Conservation (phyloP, 2,797 vertebrate species). For the Etheostoma perlongum region DNA sequence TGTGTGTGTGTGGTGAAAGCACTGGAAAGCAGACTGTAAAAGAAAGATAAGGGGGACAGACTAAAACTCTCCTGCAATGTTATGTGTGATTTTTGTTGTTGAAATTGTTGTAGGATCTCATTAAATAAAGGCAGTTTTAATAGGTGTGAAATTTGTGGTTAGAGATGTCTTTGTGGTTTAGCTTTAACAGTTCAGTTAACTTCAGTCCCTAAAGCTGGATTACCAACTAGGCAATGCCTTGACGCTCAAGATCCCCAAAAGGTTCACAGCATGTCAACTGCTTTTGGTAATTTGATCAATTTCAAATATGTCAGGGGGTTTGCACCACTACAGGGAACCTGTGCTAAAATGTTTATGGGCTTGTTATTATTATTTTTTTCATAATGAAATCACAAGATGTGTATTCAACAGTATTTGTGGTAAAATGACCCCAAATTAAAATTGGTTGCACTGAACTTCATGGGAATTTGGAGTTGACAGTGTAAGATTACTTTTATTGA, state of each 20-base stretch:
- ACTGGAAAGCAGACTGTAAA: slow-evolving; percentile 29
- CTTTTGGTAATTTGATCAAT: slow-evolving; percentile 11
- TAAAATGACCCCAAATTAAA: slow-evolving; percentile 8
- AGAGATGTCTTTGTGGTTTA: slow-evolving; percentile 23
- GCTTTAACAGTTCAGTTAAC: slow-evolving; percentile 30
- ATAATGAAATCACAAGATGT: not conserved
- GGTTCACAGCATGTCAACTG: not conserved
- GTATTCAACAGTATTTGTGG: not conserved
- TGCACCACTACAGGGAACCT: not conserved
- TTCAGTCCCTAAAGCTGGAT: slow-evolving; percentile 15
- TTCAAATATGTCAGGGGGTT: not conserved
- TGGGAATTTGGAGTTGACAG: not conserved
- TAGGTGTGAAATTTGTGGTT: slow-evolving; percentile 51
- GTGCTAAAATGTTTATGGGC: not conserved
- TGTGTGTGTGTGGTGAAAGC: not conserved
- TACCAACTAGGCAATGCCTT: slow-evolving; percentile 8
- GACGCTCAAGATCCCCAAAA: not conserved
- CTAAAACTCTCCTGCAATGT: not conserved
- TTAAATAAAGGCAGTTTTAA: slow-evolving; percentile 53
- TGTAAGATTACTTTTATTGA: too few relatives aligned
- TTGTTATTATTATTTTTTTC: not conserved
- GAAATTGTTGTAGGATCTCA: slow-evolving; percentile 6
- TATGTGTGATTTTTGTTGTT: too few relatives aligned
- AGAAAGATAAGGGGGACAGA: slow-evolving; percentile 17
- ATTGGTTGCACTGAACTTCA: not conserved